phyloP scores from a whole-genome alignment of 2,888 invertebrate species.

The Metalampra italica region DNA sequence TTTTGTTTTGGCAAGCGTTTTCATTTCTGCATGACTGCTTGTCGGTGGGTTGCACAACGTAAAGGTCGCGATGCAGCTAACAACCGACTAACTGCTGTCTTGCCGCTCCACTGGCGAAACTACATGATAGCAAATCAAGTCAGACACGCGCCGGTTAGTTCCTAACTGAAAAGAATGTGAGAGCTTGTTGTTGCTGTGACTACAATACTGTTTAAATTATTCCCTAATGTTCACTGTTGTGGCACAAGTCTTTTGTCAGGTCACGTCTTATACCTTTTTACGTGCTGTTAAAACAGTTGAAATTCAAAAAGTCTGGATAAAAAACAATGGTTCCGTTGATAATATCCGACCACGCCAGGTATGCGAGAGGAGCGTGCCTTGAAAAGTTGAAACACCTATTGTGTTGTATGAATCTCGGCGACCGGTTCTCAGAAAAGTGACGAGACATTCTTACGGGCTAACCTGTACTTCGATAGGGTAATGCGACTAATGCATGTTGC shows the following conservation, averaged over 20 bases:
- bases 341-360: slow-evolving; percentile 34
- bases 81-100: slow-evolving; percentile 47
- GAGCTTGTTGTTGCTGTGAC: slow-evolving; percentile 10
- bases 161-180: slow-evolving; percentile 23
- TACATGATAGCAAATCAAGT: slow-evolving; percentile 27
- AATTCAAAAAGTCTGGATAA: slow-evolving; percentile 30
- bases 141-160: slow-evolving; percentile 24
- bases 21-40: slow-evolving; percentile 54
- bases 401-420: slow-evolving; percentile 43
- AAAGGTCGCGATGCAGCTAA: slow-evolving; percentile 51
- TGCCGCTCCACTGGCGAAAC: slow-evolving; percentile 48
- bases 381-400: slow-evolving; percentile 49
- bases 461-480: slow-evolving; percentile 17
- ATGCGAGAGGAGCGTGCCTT: slow-evolving; percentile 42
- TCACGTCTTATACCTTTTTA: slow-evolving; percentile 40
- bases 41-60: slow-evolving; percentile 42
- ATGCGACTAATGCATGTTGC: slow-evolving; percentile 17
- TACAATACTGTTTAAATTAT: background rate
- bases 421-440: slow-evolving; percentile 67
- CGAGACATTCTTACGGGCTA: slow-evolving; percentile 46
- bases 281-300: slow-evolving; percentile 37
- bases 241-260: slow-evolving; percentile 32
- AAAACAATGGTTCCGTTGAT: slow-evolving; percentile 46
- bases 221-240: slow-evolving; percentile 2
- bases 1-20: slow-evolving; percentile 46